Conservation (phyloP, 2,113 vertebrate genomes). For the Hiodon tergisus region DNA sequence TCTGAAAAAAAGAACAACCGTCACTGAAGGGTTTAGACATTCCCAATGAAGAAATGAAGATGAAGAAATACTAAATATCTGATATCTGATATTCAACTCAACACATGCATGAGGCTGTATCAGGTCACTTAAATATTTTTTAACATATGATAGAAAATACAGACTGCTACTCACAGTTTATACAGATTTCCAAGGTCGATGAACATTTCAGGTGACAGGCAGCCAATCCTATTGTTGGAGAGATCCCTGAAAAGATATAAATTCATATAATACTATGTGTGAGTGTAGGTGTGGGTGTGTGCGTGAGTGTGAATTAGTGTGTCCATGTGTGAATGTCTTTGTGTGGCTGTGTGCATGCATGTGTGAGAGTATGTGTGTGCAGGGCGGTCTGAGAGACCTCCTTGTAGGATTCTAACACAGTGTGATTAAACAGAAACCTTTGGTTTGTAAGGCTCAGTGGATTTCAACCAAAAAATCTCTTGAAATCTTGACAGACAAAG, state of each 20-base stretch:
- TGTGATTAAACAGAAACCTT: conserved; percentile 26
- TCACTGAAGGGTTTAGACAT: background rate
- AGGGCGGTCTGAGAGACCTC: background rate
- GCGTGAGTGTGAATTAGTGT: background rate
- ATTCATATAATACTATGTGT: background rate
- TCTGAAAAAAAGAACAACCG: conserved; percentile 45
- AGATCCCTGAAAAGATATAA: conserved; percentile 72
- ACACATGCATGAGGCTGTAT: conserved; percentile 4
- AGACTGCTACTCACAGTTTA: conserved; percentile 76
- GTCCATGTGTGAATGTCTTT: background rate
- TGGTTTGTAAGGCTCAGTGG: conserved; percentile 1
- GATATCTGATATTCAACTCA: background rate
- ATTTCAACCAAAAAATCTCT: conserved; percentile 24
- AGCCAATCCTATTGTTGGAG: conserved; percentile 88
- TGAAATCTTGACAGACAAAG: background rate
- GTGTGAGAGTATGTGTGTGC: too few relatives aligned
- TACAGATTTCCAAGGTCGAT: conserved; percentile 72
- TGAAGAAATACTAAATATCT: background rate
- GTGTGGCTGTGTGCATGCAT: background rate
- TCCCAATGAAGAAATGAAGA: background rate
- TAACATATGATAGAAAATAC: conserved; percentile 8
- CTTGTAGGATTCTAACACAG: background rate
- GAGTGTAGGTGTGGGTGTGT: conserved; percentile 7
- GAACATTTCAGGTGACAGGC: conserved; percentile 80
- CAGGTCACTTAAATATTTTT: background rate